A percentile compares a stretch with the other conserved stretches of the same genome.
Conservation (phyloP, 2,888 invertebrate species). For the Trichogramma dendrolimi region DNA sequence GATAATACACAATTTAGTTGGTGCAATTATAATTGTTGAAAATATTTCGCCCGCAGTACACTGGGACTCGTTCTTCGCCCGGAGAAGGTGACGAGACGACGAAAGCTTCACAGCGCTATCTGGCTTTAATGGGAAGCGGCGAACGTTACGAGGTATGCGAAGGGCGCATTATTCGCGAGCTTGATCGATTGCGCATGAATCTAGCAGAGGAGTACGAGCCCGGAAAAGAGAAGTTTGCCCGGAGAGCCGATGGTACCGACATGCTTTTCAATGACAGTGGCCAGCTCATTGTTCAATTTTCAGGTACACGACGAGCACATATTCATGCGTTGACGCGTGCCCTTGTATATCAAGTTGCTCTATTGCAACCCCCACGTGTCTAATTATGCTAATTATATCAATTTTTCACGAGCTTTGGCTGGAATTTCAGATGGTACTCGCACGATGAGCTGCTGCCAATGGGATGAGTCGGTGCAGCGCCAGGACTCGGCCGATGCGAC, state of each 20-base stretch:
- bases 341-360: too few species aligned
- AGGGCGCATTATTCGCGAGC: slow-evolving; percentile 36
- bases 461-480: slow-evolving; percentile 34
- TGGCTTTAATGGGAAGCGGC: slow-evolving; percentile 32
- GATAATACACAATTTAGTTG: too few species aligned
- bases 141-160: slow-evolving; percentile 39
- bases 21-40: too few species aligned
- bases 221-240: slow-evolving; percentile 41
- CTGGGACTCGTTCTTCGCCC: too few species aligned
- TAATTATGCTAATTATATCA: not conserved
- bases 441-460: slow-evolving; percentile 35
- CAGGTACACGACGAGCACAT: slow-evolving; percentile 34
- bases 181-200: slow-evolving; percentile 44
- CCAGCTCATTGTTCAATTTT: slow-evolving; percentile 40
- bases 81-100: too few species aligned
- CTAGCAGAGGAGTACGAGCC: slow-evolving; percentile 41
- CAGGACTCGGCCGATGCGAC: slow-evolving; percentile 26
- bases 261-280: slow-evolving; percentile 40
- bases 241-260: slow-evolving; percentile 44
- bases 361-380: too few species aligned
- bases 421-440: slow-evolving; percentile 41
- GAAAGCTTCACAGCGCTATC: slow-evolving; percentile 34
- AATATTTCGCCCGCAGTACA: too few species aligned
- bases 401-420: slow-evolving; percentile 17
- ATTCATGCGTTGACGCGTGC: too few species aligned